These are phyloP conservation scores for Panonychus citri DNA, from an alignment of 1,140 invertebrate genomes.

Conservation along the genomic window DNA sequence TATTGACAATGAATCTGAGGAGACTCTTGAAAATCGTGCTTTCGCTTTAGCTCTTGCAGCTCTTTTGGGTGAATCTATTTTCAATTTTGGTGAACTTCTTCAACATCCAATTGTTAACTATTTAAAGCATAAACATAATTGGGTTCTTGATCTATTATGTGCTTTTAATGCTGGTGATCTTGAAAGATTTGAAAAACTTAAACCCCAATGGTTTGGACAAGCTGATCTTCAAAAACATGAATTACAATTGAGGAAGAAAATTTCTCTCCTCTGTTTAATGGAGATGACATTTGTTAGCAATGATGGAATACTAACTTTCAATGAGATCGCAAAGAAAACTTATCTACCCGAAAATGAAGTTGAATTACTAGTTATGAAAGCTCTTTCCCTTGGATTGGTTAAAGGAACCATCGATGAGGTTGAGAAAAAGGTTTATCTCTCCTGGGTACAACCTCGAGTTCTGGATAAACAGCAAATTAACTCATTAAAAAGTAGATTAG, in stretches of 20 bases:
- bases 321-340: constrained; percentile 67
- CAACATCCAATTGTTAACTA: constrained; percentile 77
- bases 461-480: constrained; percentile 41
- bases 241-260: constrained; percentile 62
- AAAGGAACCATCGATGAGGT: constrained; percentile 90
- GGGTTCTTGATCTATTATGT: constrained; percentile 59
- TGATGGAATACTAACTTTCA: constrained; percentile 56
- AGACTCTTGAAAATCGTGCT: constrained; percentile 43
- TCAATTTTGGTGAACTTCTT: constrained; percentile 81
- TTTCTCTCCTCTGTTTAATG: constrained; percentile 84
- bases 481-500: constrained; percentile 42
- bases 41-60: constrained; percentile 80
- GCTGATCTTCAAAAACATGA: constrained; percentile 68
- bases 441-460: constrained; percentile 78
- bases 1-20: constrained; percentile 33
- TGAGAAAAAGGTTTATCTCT: constrained; percentile 48
- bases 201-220: constrained; percentile 52
- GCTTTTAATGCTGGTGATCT: constrained; percentile 86
- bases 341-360: constrained; percentile 48
- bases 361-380: constrained; percentile 92
- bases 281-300: constrained; percentile 53
- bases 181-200: constrained; percentile 52
- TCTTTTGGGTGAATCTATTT: constrained; percentile 77
- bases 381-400: constrained; percentile 76
- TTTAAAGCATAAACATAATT: constrained; percentile 56